phyloP scores from a whole-genome alignment of 2,888 invertebrate genomes.

The Saturnia japonica region DNA sequence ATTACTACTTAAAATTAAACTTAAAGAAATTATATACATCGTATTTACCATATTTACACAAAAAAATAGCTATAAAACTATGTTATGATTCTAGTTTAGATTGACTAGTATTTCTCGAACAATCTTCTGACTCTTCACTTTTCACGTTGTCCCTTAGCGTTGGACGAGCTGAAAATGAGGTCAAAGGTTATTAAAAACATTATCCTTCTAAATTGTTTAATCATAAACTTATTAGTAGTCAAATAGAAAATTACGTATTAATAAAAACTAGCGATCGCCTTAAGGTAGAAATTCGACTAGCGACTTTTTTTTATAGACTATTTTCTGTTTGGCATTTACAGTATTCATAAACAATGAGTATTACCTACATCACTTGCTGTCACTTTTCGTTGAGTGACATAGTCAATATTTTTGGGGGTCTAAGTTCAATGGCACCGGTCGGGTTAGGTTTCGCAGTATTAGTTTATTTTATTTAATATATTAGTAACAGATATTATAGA shows the following conservation, averaged over 20 bases:
- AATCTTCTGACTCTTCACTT: slow-evolving; percentile 48
- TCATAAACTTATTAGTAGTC: slow-evolving; percentile 15
- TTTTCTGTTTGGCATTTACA: too few relatives aligned
- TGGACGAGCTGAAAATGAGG: slow-evolving; percentile 57
- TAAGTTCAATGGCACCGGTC: too few relatives aligned
- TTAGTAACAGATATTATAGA: too few relatives aligned
- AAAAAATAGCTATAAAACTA: slow-evolving; percentile 15
- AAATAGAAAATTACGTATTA: not conserved
- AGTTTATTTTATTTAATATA: too few relatives aligned
- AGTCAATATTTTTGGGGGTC: too few relatives aligned
- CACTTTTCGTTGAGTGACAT: too few relatives aligned
- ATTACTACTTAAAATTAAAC: slow-evolving; percentile 1
- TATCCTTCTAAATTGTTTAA: not conserved
- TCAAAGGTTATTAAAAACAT: not conserved
- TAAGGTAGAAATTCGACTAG: too few relatives aligned
- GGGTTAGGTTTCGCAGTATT: too few relatives aligned
- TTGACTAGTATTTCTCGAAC: slow-evolving; percentile 74
- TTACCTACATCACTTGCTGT: too few relatives aligned
- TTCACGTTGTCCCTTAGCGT: slow-evolving; percentile 64
- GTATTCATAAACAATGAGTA: too few relatives aligned
- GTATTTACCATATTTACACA: slow-evolving; percentile 3
- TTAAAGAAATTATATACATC: slow-evolving; percentile 6
- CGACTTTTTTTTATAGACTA: too few relatives aligned
- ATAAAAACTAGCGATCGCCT: too few relatives aligned
- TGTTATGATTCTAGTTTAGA: slow-evolving; percentile 70